phyloP scores from a whole-genome alignment of 1,140 invertebrate species.

The Zaprionus lachaisei region DNA sequence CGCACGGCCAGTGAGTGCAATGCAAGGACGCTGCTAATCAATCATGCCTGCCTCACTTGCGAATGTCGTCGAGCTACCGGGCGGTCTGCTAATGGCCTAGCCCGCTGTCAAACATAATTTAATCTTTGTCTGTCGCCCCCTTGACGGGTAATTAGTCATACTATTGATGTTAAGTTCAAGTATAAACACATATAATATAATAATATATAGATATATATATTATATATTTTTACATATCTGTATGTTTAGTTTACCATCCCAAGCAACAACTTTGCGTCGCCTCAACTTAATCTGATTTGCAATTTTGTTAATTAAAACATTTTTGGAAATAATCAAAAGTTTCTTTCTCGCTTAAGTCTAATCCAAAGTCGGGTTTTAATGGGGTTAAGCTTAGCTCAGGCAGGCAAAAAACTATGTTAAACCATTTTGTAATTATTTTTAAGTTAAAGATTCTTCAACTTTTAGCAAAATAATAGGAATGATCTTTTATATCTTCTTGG shows the following conservation, averaged over 20 bases:
- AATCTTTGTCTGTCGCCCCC: background rate
- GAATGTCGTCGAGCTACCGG: constrained; percentile 23
- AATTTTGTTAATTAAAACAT: background rate
- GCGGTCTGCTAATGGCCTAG: constrained; percentile 16
- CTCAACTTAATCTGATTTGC: background rate
- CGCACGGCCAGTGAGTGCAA: constrained; percentile 21
- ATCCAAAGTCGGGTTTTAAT: background rate
- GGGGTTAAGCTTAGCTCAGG: background rate
- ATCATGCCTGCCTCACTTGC: constrained; percentile 19
- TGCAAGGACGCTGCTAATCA: constrained; percentile 38
- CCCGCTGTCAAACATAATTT: background rate
- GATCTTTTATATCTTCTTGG: too few species aligned
- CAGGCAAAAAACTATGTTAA: background rate
- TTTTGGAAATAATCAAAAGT: background rate
- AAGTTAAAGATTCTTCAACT: too few species aligned
- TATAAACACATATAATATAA: background rate
- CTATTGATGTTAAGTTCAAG: background rate
- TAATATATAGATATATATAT: background rate
- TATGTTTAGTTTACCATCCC: background rate
- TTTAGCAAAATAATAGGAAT: too few species aligned
- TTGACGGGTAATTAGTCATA: background rate
- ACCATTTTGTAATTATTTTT: background rate
- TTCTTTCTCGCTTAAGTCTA: background rate
- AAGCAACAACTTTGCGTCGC: background rate
- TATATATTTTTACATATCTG: too few species aligned